A percentile compares a stretch with the other conserved stretches of the same genome.
phyloP scores from a whole-genome alignment of 1,140 invertebrate genomes.

The Trichoplusia ni region DNA sequence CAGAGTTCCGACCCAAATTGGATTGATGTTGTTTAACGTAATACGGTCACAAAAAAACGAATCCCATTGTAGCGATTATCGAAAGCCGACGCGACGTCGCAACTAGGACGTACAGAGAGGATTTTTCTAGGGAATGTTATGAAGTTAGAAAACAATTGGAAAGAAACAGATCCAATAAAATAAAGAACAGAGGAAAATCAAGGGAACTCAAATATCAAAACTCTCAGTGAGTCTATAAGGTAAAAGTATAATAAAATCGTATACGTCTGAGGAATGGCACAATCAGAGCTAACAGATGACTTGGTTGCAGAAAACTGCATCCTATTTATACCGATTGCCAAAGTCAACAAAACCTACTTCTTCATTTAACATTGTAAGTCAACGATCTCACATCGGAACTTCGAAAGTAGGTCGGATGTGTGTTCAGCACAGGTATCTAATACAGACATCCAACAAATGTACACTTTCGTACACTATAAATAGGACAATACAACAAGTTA shows the following conservation, averaged over 20 bases:
- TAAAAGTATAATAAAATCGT: not conserved
- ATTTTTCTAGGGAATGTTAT: too few species aligned
- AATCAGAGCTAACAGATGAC: not conserved
- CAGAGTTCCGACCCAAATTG: not conserved
- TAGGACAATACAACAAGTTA: too few species aligned
- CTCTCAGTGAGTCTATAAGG: too few species aligned
- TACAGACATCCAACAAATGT: too few species aligned
- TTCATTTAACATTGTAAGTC: constrained; percentile 26
- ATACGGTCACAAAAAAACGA: not conserved
- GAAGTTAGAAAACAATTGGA: too few species aligned
- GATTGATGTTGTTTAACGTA: not conserved
- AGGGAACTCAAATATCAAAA: too few species aligned
- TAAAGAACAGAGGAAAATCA: too few species aligned
- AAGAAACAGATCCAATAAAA: too few species aligned
- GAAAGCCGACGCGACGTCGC: too few species aligned
- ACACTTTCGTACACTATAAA: too few species aligned
- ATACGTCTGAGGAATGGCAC: not conserved
- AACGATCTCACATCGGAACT: constrained; percentile 17
- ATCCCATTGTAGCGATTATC: not conserved
- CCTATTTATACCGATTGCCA: constrained; percentile 18
- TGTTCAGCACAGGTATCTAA: not conserved
- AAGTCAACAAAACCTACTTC: constrained; percentile 19
- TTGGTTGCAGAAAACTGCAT: constrained; percentile 14
- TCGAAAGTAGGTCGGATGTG: constrained; percentile 21
- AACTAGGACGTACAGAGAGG: too few species aligned